Percentiles rank a stretch among this genome's conserved stretches.
Evolutionary conservation across 2,797 vertebrate species (phyloP).

Genomic region (Muraenolepis orangiensis): DNA sequence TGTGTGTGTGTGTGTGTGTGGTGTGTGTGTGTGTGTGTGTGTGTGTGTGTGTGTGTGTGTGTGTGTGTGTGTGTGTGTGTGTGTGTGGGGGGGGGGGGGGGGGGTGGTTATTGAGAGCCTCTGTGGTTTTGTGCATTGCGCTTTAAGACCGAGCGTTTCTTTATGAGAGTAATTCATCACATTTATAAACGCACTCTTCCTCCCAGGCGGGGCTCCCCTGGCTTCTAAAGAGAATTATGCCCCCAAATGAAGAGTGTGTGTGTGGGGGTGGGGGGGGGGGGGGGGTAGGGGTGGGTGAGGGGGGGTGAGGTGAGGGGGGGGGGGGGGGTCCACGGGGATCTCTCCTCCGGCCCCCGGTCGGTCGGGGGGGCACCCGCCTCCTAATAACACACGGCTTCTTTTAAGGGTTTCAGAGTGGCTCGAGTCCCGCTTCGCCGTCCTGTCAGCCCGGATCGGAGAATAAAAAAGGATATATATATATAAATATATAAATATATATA

Average conservation of each 20-base stretch:
- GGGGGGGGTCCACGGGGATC: not conserved
- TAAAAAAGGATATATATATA: not conserved
- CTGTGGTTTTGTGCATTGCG: not conserved
- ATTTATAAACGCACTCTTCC: conserved; percentile 4
- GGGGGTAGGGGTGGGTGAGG: no score
- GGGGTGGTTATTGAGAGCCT: not conserved
- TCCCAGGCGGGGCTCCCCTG: not conserved
- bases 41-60: not conserved
- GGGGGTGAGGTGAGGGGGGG: no score
- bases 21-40: not conserved
- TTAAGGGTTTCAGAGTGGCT: not conserved
- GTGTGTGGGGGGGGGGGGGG: not conserved
- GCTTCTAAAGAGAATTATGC: conserved; percentile 1
- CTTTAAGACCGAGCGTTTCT: not conserved
- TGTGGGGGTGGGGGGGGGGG: not conserved
- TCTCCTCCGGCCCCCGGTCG: not conserved
- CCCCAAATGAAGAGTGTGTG: conserved; percentile 1
- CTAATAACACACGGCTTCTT: not conserved
- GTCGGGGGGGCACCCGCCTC: not conserved
- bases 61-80: not conserved
- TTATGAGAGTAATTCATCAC: conserved; percentile 9
- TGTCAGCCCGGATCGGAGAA: not conserved
- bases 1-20: no score
- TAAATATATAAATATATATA: not conserved
- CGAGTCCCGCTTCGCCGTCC: not conserved